Base-by-base conservation (phyloP, 2,888 invertebrate species). In the Anagyrus pseudococci region DNA sequence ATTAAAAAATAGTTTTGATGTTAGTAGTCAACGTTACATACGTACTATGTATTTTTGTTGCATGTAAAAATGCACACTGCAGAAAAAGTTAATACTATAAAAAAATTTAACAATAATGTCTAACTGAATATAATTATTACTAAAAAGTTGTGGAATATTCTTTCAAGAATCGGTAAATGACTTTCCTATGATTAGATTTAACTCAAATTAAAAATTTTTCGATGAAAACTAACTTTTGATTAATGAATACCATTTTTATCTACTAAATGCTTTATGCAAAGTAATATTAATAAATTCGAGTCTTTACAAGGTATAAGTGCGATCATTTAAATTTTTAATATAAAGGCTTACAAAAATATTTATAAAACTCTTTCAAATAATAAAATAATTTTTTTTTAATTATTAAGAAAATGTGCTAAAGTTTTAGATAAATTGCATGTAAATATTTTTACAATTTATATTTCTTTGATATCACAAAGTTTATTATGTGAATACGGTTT, bases 261-360 rank as follows among this genome's bases (percentile, higher is more conserved):
- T 17, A 43, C n/a, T 17, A 43, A 43, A 19, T 8, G 20, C 17
- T 19, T 19, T 17, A 17, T 19, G 2, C 8, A 43, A 43, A n/a
- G 20, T 17, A 43, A 10, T 19, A 43, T n/a, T n/a, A 43, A 10
- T 46, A 55, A 58, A 54, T 68, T 61, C 68, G 78, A 78, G 77
- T 78, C 78, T 78, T 73, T 76, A 72, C 68, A 77, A 77, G 78
- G 77, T 79, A 76, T 68, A 77, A 75, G 78, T 77, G 78, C 75
- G 76, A 75, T 69, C 25, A 57, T 64, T 64, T 56, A 53, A 58
- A 62, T 57, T n/a, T n/a, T n/a, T n/a, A n/a, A n/a, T n/a, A n/a
- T n/a, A n/a, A n/a, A n/a, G n/a, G n/a, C n/a, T n/a, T n/a, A 50
- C 25, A 64, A 20, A 25, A 52, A 46, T 22, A 20, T 50, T 40